Percentiles rank a stretch among this genome's conserved stretches.
phyloP scores from a whole-genome alignment of 1,140 invertebrate species.

The Nylanderia fulva region DNA sequence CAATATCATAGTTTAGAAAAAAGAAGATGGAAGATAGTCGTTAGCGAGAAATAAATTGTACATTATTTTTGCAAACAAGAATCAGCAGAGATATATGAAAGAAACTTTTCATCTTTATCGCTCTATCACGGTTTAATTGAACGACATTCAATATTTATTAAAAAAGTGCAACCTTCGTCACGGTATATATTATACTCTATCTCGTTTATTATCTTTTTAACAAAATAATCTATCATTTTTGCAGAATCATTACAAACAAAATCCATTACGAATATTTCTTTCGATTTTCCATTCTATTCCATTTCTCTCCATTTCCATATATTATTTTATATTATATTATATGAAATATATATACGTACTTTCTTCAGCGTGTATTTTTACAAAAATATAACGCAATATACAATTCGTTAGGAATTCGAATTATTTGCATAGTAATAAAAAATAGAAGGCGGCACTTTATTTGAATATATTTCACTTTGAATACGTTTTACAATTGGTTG shows the following conservation, averaged over 20 bases:
- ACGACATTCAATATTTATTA: conserved; percentile 19
- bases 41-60: conserved; percentile 1
- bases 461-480: not conserved
- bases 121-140: conserved; percentile 25
- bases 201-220: conserved; percentile 1
- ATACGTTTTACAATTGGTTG: not conserved
- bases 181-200: not conserved
- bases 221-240: conserved; percentile 27
- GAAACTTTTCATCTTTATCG: conserved; percentile 1
- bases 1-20: not conserved
- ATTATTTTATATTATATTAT: not conserved
- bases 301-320: not conserved
- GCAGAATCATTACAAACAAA: not conserved
- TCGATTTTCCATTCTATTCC: not conserved
- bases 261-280: not conserved
- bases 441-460: not conserved
- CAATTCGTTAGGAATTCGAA: conserved; percentile 3
- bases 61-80: not conserved
- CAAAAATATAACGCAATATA: not conserved
- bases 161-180: not conserved
- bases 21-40: not conserved
- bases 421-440: not conserved
- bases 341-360: not conserved
- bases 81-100: not conserved
- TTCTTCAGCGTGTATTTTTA: not conserved